Conservation (phyloP, 1,140 invertebrate genomes). For the Plectus sambesii region DNA sequence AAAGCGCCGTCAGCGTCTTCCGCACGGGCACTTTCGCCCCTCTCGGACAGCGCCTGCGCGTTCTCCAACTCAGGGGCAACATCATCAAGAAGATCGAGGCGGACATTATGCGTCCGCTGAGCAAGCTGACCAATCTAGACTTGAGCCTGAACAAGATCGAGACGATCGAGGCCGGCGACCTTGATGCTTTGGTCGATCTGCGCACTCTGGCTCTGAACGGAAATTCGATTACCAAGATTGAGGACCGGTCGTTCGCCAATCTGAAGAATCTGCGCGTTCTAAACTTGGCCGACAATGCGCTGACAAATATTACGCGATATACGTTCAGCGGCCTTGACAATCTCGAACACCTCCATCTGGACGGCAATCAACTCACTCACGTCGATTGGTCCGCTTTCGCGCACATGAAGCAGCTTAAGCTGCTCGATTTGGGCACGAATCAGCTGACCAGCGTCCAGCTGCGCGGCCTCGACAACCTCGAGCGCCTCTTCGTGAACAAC, state of each 20-base stretch:
- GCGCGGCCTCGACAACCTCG: constrained; percentile 22
- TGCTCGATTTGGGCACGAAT: constrained; percentile 35
- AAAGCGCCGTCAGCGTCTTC: constrained; percentile 23
- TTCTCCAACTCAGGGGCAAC: constrained; percentile 27
- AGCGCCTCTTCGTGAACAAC: constrained; percentile 38
- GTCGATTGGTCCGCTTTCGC: constrained; percentile 19
- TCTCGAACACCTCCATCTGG: constrained; percentile 13
- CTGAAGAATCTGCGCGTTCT: constrained; percentile 28
- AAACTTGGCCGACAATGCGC: constrained; percentile 31
- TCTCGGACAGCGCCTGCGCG: constrained; percentile 17
- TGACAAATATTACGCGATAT: constrained; percentile 36
- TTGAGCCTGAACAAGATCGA: no score
- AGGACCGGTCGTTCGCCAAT: constrained; percentile 32
- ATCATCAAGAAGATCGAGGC: constrained; percentile 26
- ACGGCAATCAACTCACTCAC: constrained; percentile 13
- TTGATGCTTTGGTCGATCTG: no score
- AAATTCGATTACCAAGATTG: constrained; percentile 30
- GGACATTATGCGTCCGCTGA: no score
- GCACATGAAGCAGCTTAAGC: constrained; percentile 26
- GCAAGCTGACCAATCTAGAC: no score
- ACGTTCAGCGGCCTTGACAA: constrained; percentile 36
- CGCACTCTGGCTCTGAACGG: constrained; percentile 31
- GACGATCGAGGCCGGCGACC: no score
- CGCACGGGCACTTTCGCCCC: constrained; percentile 25
- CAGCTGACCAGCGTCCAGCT: constrained; percentile 25